Percentiles rank a stretch among this genome's conserved stretches.
Conservation (phyloP, 2,797 vertebrate genomes). For the Varecia variegata region DNA sequence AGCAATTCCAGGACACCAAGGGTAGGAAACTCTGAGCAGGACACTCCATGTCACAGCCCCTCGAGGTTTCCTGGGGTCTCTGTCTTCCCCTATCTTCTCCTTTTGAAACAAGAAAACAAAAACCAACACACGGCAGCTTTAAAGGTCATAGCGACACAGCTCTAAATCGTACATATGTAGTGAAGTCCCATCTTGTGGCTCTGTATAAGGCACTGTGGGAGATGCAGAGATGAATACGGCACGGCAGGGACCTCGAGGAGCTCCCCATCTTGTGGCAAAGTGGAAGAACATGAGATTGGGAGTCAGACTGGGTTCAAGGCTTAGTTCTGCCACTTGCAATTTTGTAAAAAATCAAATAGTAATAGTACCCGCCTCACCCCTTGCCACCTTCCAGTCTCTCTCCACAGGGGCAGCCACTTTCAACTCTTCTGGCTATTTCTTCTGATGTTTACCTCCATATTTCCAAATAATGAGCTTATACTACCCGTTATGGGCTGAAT, state of each 20-base stretch:
- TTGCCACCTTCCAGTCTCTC: neutral
- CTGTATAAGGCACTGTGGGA: neutral
- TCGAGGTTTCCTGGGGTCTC: neutral
- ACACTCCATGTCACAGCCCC: rapidly evolving
- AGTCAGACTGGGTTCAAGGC: neutral
- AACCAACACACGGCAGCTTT: neutral
- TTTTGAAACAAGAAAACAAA: neutral
- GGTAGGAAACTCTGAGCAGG: neutral
- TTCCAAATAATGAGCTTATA: neutral
- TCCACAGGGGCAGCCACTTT: neutral
- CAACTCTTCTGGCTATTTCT: neutral
- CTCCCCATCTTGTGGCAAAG: neutral
- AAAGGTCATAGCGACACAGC: neutral
- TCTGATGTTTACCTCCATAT: neutral
- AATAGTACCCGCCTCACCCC: neutral
- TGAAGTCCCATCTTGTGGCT: neutral
- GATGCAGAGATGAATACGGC: rapidly evolving
- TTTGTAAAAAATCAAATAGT: neutral
- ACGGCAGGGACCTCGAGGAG: neutral
- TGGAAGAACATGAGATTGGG: neutral
- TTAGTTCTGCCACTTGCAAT: neutral
- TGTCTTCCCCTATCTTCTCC: neutral
- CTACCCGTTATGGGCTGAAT: neutral
- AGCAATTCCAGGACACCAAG: neutral
- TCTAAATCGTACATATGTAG: neutral